Evolutionary conservation across 2,113 vertebrate species (phyloP), one percentile per base, ranked within the genome.

Genomic region (Xenopus laevis): DNA sequence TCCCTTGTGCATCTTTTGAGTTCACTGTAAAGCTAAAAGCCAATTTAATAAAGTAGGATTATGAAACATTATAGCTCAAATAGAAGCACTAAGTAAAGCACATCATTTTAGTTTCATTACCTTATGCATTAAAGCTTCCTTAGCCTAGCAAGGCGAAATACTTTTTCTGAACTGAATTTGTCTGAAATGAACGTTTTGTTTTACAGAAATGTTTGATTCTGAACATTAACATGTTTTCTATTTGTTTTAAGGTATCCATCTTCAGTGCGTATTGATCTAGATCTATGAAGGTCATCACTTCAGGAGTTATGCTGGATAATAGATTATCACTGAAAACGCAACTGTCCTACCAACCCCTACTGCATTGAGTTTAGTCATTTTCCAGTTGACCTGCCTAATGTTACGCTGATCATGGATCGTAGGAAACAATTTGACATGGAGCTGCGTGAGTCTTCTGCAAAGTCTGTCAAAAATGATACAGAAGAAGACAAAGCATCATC

Each of bases 401-500:
- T 53, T 67, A 78, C 80, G 64, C 66, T 46, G 80, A 78, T 60
- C 57, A 94, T 93, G 94, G 93, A 94, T 86, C 79, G 72, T 67
- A 81, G 78, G 71, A 87, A 87, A 82, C 84, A 84, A 63, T 80
- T 86, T 45, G 90, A 91, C 81, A 88, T 86, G 82, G 94, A 94
- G 78, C 85, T 89, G 71, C 87, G 86, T 64, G 85, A 90, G 67
- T 88, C 84, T 66, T 81, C 84, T 64, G 89, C 89, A 78, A 84
- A 86, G 59, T 80, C 85, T 68, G 83, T 77, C 87, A 86, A 74
- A 85, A 91, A 82, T 1, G 92, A 79, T 71, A 2, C 20, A 1
- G 92, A 93, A 4, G 87, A 87, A 27, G 93, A 94, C 73, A 93
- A 87, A 88, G 80, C 85, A 16, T 79, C 83, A 0, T 79, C 83